A percentile compares a stretch with the other conserved stretches of the same genome.
phyloP scores from a whole-genome alignment of 2,113 vertebrate species.

The Oncorhynchus kisutch region DNA sequence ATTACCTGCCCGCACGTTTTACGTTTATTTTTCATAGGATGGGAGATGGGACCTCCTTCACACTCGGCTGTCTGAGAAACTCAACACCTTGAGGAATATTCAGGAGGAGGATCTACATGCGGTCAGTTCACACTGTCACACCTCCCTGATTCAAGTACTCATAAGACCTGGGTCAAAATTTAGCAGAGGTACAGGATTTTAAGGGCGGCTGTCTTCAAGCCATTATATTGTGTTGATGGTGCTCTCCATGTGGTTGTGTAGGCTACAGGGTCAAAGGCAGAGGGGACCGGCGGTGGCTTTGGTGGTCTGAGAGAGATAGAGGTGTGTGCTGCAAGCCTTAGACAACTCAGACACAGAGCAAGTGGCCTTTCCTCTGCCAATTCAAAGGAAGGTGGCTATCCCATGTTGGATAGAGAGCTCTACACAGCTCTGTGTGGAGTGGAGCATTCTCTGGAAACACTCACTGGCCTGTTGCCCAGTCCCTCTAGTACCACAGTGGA shows the following conservation, averaged over 20 bases:
- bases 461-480: conserved; percentile 68
- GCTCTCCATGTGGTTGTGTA: not conserved
- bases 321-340: not conserved
- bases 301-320: not conserved
- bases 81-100: conserved; percentile 29
- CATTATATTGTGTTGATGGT: not conserved
- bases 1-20: not conserved
- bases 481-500: conserved; percentile 51
- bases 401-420: conserved; percentile 66
- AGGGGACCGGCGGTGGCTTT: not conserved
- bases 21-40: not conserved
- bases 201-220: too few relatives aligned
- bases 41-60: conserved; percentile 46
- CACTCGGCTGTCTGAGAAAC: conserved; percentile 44
- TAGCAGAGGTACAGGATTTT: not conserved
- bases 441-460: conserved; percentile 68
- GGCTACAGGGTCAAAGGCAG: not conserved
- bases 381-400: conserved; percentile 47
- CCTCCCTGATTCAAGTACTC: too few relatives aligned
- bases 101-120: conserved; percentile 26
- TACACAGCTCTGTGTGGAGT: conserved; percentile 70
- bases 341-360: not conserved
- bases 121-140: conserved; percentile 5
- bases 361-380: conserved; percentile 11
- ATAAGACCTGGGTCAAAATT: not conserved